Evolutionary conservation across 23 tunicate species (phyloP).

Genomic region (Styela plicata): DNA sequence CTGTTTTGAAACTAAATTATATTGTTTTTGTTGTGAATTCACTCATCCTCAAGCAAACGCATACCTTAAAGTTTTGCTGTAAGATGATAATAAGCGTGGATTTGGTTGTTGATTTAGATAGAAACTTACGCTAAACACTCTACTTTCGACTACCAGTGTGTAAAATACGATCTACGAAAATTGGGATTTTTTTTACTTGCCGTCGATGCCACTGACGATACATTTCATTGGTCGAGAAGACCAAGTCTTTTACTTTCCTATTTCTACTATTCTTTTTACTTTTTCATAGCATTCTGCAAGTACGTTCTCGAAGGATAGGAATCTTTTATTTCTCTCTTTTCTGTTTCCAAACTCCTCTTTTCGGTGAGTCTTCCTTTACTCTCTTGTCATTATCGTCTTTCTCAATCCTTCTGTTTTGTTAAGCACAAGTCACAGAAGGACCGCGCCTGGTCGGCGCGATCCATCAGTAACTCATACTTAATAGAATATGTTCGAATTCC

Average conservation of each 20-base stretch:
- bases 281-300: slow-evolving; percentile 64
- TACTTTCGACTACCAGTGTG: background rate
- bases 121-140: background rate
- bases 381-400: background rate
- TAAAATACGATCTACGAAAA: background rate
- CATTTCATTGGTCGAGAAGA: background rate
- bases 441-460: no score
- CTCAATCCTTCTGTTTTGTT: no score
- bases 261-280: background rate
- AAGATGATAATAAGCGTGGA: no score
- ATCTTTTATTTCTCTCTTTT: slow-evolving; percentile 14
- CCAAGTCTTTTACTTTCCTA: no score
- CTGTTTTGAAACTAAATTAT: no score
- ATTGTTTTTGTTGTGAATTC: no score
- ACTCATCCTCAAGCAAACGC: no score
- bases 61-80: no score
- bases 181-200: background rate
- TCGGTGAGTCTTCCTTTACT: slow-evolving; percentile 16
- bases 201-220: background rate
- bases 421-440: no score
- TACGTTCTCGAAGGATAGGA: slow-evolving; percentile 74
- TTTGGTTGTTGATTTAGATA: no score
- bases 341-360: background rate
- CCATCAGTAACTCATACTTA: no score
- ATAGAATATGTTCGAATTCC: no score